Evolutionary conservation across 2,797 vertebrate species (phyloP), one percentile per base, ranked within the genome.

Genomic region (Channa striata): DNA sequence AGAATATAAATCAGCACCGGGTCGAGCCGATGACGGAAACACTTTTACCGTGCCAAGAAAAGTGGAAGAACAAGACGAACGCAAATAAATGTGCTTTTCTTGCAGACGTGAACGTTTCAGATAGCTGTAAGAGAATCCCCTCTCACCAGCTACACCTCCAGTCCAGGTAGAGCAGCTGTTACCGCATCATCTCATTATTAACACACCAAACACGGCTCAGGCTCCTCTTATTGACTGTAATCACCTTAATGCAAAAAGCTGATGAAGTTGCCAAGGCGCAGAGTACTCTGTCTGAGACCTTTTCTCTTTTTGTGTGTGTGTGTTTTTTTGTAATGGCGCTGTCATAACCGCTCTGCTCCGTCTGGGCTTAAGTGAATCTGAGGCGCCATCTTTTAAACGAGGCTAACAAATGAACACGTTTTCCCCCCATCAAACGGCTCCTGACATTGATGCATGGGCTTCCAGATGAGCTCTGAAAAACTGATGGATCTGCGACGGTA

Each of bases 401-500:
- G 88, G 89, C 91, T 92, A 93, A 93, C 92, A 94, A 95, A 95
- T 90, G 92, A 95, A 94, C 92, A 88, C 82, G 89, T 95, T 77
- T 72, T 57, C 80, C 82, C 81, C 70, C 82, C 74, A 82, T 91
- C 91, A 97, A 96, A 96, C 93, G 88, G 93, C 91, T 85, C 90
- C 90, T 95, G 97, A 97, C 97, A 98, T 95, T 98, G 97, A 99
- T 98, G 94, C 96, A 99, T 98, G 96, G 93, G 93, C 95, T 96
- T 94, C 93, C 94, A 97, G 97, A 98, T 98, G 95, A 96, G 96
- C 95, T 95, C 94, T 97, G 97, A 99, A 97, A 86, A 96, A 96
- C 97, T 97, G 97, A 98, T 97, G 96, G 96, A 98, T 98, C 96
- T 97, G 95, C 96, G 95, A 97, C 96, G 95, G 95, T 96, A 96